Evolutionary conservation across 2,797 vertebrate species (phyloP), one percentile per base, ranked within the genome.

Genomic region (Micrastur ruficollis): DNA sequence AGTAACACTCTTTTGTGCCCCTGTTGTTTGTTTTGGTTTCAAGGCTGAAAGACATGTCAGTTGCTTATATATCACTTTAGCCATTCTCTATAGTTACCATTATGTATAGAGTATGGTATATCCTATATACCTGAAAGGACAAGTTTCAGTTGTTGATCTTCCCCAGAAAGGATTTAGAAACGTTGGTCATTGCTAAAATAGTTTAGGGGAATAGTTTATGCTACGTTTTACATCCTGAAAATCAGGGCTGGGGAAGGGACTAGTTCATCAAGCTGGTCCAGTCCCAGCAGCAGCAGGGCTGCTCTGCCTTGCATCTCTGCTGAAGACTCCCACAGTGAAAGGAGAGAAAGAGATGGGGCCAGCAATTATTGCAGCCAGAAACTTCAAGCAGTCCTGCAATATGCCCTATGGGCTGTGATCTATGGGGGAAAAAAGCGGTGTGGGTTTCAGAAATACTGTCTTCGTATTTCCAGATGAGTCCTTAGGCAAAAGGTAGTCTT

Each of bases 211-310:
- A 49, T 32, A 76, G 20, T 67, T 86, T 63, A 63, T 90, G 44
- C 47, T 89, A 58, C 70, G 66, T 94, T 87, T 90, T 86, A 55
- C 67, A 75, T 44, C 34, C 67, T 68, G 66, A 94, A 86, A 88
- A 79, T 68, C 63, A 73, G 32, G 53, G 67, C 73, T 84, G 50
- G 26, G 40, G 46, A 89, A 71, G 40, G 53, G 73, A 96, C 82
- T 81, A 63, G 59, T 85, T 93, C 70, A 76, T 89, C 76, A 95
- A 70, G 83, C 71, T 86, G 49, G 66, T 93, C 67, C 82, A 84
- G 86, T 86, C 86, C 52, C 56, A 81, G 85, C 58, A 93, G 85
- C 58, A 93, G 32, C 62, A 36, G 71, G 63, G 67, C 86, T 93
- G 81, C 62, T 90, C 90, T 94, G 63, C 70, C 20, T 36, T 59